These are phyloP conservation scores for Pituophis catenifer DNA, from an alignment of 2,113 vertebrate genomes.

Conservation along the genomic window DNA sequence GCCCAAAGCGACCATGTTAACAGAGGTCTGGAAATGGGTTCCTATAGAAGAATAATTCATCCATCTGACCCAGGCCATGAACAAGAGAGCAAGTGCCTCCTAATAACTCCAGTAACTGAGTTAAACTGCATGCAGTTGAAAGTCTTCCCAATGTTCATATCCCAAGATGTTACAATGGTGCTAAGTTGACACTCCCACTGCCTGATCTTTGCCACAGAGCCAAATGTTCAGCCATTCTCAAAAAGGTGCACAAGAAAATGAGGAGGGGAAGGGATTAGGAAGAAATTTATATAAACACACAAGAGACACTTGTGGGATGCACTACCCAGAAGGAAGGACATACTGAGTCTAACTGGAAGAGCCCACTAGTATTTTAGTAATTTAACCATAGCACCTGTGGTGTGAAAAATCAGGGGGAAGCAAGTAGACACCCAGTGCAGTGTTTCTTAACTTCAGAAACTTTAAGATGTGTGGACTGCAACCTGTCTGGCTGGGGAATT, in stretches of 20 bases:
- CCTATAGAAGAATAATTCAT: neutral
- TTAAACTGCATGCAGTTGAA: neutral
- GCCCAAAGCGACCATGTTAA: neutral
- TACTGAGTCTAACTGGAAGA: neutral
- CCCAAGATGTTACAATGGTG: neutral
- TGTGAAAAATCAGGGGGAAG: neutral
- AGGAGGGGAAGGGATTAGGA: neutral
- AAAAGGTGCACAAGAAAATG: neutral
- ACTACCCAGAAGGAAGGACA: neutral
- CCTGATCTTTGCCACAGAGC: no score
- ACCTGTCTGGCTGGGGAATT: neutral
- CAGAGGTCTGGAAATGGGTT: neutral
- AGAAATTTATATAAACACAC: neutral
- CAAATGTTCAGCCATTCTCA: neutral
- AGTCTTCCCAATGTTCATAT: neutral
- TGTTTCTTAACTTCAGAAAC: neutral
- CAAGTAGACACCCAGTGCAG: no score
- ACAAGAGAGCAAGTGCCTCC: neutral
- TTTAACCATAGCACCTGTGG: neutral
- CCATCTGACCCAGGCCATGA: neutral
- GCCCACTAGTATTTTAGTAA: neutral
- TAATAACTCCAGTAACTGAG: neutral
- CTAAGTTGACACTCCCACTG: no score
- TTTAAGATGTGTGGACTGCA: neutral
- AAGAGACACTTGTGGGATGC: neutral